Base-by-base conservation (phyloP, 2,113 vertebrate species). In the Saccopteryx bilineata region DNA sequence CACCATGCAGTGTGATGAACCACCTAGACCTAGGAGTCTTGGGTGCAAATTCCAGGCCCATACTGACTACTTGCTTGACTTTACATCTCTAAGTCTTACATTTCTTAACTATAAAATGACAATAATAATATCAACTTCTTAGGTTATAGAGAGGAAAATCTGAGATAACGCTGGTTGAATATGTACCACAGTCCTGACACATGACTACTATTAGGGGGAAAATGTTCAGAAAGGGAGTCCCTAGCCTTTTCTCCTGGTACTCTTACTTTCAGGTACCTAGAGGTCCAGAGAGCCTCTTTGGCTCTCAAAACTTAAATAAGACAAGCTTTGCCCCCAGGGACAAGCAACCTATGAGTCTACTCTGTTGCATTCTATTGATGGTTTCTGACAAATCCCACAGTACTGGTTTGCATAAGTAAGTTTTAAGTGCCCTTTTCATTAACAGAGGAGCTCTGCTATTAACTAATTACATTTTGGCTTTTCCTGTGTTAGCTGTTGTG, bases 341-440 rank as follows among this genome's bases (percentile, higher is more conserved):
- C 83, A 69, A 93, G 90, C 50, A 93, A 90, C 90, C 97, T 61
- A 6, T 80, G 58, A 72, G 66, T 75, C 76, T 79, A 95, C 66
- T 75, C 9, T 66, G 87, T 7, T 65, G 88, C 88, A 94, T 95
- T 92, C 91, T 97, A 31, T 46, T 96, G 96, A 95, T 90, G 85
- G 13, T 92, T 96, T 94, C 96, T 97, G 95, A 97, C 94, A 97
- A 69, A 93, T 95, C 76, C 92, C 94, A 94, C 82, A 90, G 13
- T 39, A 85, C 93, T 52, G 0, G 66, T 96, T 97, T 96, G 97
- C 78, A 66, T 80, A 96, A 97, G 75, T 84, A 95, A 83, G 76
- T 91, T 94, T 84, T 91, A 94, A 96, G 90, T 88, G 91, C 86
- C 86, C 26, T 80, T 95, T 78, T 90, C 66, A 18, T 39, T 94